A percentile compares a stretch with the other conserved stretches of the same genome.
phyloP scores from a whole-genome alignment of 2,888 invertebrate species.

The Eristalis intricaria region DNA sequence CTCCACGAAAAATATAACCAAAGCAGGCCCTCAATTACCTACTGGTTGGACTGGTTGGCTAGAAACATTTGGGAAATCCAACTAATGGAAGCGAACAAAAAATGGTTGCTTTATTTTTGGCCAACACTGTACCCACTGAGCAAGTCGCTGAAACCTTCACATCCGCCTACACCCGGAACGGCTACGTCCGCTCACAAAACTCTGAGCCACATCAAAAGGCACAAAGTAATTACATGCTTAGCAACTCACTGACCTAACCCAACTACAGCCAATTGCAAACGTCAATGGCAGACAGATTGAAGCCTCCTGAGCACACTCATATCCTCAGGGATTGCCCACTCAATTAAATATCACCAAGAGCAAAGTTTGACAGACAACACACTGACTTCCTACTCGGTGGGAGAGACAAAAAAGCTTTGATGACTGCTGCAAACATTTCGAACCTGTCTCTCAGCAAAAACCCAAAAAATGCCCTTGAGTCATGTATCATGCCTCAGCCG shows the following conservation, averaged over 20 bases:
- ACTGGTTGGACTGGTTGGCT: too few species aligned
- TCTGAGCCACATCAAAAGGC: too few species aligned
- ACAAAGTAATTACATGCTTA: not conserved
- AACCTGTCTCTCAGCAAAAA: not conserved
- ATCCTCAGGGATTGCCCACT: not conserved
- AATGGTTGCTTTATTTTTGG: too few species aligned
- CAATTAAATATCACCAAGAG: not conserved
- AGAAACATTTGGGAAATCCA: too few species aligned
- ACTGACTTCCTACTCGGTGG: not conserved
- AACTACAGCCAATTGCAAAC: not conserved
- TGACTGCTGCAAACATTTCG: not conserved
- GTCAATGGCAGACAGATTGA: not conserved
- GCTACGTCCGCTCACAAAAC: too few species aligned
- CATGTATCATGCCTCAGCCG: not conserved
- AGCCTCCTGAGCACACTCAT: not conserved
- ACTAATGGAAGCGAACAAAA: too few species aligned
- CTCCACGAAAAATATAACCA: too few species aligned
- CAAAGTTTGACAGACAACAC: not conserved
- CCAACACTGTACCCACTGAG: too few species aligned
- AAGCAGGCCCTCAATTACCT: too few species aligned
- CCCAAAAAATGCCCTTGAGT: not conserved
- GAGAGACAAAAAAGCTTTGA: not conserved
- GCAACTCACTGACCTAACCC: not conserved
- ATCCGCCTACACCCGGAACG: too few species aligned
- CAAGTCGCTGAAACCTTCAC: too few species aligned